Evolutionary conservation across 2,888 invertebrate species (phyloP).

Genomic region (Psylliodes chrysocephalus): DNA sequence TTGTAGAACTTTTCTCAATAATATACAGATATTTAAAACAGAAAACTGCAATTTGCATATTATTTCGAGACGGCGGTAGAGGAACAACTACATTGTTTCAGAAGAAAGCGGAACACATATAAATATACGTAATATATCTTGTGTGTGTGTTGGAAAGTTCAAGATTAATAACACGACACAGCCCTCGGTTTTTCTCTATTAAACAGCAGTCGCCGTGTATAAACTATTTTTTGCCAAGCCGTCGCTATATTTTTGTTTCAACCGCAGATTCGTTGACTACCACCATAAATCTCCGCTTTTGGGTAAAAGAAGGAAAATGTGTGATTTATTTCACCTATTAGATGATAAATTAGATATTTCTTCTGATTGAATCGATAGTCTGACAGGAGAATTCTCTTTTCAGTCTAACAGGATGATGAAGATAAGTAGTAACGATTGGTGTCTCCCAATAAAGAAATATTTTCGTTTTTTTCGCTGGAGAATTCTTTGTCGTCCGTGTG

Average conservation of each 20-base stretch:
- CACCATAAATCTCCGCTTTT: constrained; percentile 32
- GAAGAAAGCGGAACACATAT: not conserved
- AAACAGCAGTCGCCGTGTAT: constrained; percentile 25
- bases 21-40: no score
- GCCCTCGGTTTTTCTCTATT: constrained; percentile 21
- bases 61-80: no score
- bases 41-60: no score
- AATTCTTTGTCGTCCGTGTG: constrained; percentile 13
- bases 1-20: no score
- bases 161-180: constrained; percentile 30
- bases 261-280: constrained; percentile 31
- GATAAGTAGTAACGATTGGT: constrained; percentile 30
- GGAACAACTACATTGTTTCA: constrained; percentile 10
- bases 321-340: constrained; percentile 39
- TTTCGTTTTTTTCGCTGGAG: constrained; percentile 10
- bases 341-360: constrained; percentile 39
- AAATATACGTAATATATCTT: constrained; percentile 16
- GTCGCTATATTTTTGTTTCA: constrained; percentile 32
- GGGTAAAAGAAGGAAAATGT: constrained; percentile 31
- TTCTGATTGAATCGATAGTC: constrained; percentile 37
- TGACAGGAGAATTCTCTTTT: constrained; percentile 30
- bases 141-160: constrained; percentile 20
- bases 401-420: constrained; percentile 29
- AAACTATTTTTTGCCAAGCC: constrained; percentile 24
- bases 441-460: constrained; percentile 22